A percentile compares a stretch with the other conserved stretches of the same genome.
phyloP scores from a whole-genome alignment of 1,140 invertebrate genomes.

The Riptortus pedestris region DNA sequence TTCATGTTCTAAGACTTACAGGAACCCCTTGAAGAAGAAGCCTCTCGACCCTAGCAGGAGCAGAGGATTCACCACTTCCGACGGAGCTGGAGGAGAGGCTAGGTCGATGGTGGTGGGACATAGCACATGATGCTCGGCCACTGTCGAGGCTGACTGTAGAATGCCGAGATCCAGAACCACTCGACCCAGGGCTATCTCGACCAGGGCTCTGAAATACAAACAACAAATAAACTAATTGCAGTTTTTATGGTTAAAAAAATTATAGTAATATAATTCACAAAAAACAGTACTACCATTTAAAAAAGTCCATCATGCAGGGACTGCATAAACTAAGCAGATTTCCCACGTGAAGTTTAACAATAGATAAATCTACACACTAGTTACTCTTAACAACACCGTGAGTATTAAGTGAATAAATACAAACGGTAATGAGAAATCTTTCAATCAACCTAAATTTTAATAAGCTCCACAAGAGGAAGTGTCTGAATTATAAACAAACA shows the following conservation, averaged over 20 bases:
- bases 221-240: background rate
- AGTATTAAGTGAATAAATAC: too few relatives aligned
- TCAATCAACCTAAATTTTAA: too few relatives aligned
- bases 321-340: too few relatives aligned
- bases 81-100: conserved; percentile 53
- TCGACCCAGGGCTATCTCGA: conserved; percentile 76
- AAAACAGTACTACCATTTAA: too few relatives aligned
- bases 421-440: too few relatives aligned
- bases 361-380: too few relatives aligned
- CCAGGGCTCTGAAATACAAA: conserved; percentile 61
- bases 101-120: conserved; percentile 29
- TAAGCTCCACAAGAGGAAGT: too few relatives aligned
- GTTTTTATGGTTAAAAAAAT: background rate
- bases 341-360: too few relatives aligned
- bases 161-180: conserved; percentile 72
- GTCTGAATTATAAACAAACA: too few relatives aligned
- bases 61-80: conserved; percentile 52
- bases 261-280: background rate
- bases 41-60: conserved; percentile 45
- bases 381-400: too few relatives aligned
- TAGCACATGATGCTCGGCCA: conserved; percentile 62
- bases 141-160: conserved; percentile 87
- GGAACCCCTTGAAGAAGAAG: conserved; percentile 53
- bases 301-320: too few relatives aligned
- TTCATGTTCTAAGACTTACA: conserved; percentile 33